Evolutionary conservation across 2,797 vertebrate species (phyloP).

Genomic region (Epinephelus awoara): DNA sequence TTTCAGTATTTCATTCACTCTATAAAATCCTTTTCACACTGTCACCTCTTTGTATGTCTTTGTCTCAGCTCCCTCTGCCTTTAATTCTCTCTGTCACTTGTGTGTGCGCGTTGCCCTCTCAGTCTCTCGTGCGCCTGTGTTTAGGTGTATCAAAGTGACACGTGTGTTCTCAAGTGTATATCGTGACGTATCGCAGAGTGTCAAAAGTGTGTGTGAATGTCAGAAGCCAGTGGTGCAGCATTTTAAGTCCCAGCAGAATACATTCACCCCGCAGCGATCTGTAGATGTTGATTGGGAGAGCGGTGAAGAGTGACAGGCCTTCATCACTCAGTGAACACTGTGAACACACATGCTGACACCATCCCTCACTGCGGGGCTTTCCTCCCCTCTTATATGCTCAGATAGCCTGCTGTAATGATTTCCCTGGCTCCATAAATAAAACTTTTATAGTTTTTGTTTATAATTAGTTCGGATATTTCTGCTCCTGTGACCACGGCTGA

Average conservation of each 20-base stretch:
- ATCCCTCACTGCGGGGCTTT: slow-evolving; percentile 41
- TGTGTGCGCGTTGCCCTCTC: neutral
- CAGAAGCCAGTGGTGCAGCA: slow-evolving; percentile 26
- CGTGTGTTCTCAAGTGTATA: slow-evolving; percentile 24
- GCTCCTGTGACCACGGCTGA: neutral
- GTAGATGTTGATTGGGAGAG: slow-evolving; percentile 37
- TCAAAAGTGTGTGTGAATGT: slow-evolving; percentile 45
- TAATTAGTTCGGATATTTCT: neutral
- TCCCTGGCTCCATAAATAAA: slow-evolving; percentile 5
- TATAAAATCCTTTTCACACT: neutral
- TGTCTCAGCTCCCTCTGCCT: neutral
- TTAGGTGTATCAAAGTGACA: slow-evolving; percentile 29
- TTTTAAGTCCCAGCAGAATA: slow-evolving; percentile 43
- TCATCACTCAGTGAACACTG: slow-evolving; percentile 51
- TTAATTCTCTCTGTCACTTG: neutral
- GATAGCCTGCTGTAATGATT: slow-evolving; percentile 7
- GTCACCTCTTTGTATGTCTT: neutral
- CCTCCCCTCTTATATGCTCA: slow-evolving; percentile 19
- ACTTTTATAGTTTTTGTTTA: neutral
- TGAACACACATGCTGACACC: slow-evolving; percentile 50
- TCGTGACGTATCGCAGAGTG: slow-evolving; percentile 23
- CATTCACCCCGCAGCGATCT: slow-evolving; percentile 33
- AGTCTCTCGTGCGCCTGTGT: neutral
- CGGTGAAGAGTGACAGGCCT: slow-evolving; percentile 57
- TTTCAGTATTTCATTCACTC: slow-evolving; percentile 1